phyloP scores from a whole-genome alignment of 2,888 invertebrate species.

The Pristionchus arcanus region DNA sequence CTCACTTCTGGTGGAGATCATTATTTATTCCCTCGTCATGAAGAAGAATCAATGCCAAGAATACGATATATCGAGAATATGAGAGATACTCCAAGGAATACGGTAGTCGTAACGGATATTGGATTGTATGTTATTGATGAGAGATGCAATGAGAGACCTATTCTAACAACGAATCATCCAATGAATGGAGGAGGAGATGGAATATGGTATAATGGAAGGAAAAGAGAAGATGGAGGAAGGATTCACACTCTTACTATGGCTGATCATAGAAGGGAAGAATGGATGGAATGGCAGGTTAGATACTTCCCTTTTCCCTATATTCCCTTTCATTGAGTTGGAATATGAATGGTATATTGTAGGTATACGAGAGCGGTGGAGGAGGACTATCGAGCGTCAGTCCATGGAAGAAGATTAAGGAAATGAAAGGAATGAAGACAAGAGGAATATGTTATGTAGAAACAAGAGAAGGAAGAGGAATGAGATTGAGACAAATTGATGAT shows the following conservation, averaged over 20 bases:
- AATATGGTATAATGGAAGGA: background rate
- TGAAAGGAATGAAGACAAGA: constrained; percentile 33
- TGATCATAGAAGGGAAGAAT: constrained; percentile 1
- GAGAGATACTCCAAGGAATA: constrained; percentile 35
- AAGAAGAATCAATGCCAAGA: background rate
- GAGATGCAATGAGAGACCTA: constrained; percentile 58
- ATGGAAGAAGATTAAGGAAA: background rate
- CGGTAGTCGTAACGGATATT: constrained; percentile 58
- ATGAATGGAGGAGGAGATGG: constrained; percentile 58
- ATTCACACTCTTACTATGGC: constrained; percentile 24
- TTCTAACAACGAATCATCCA: constrained; percentile 59
- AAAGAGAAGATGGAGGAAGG: constrained; percentile 11
- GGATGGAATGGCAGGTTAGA: constrained; percentile 40
- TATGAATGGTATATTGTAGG: background rate
- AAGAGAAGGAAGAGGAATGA: background rate
- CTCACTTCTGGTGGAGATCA: background rate
- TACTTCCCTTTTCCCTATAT: background rate
- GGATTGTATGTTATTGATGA: constrained; percentile 65
- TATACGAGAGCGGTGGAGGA: constrained; percentile 7
- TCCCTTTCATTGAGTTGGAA: background rate
- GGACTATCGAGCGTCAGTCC: background rate
- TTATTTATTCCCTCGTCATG: constrained; percentile 1
- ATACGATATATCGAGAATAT: constrained; percentile 28
- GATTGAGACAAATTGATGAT: constrained; percentile 60
- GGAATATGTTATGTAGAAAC: constrained; percentile 22